These are phyloP conservation scores for Escarpia spicata DNA, from an alignment of 2,888 invertebrate genomes.

Conservation along the genomic window DNA sequence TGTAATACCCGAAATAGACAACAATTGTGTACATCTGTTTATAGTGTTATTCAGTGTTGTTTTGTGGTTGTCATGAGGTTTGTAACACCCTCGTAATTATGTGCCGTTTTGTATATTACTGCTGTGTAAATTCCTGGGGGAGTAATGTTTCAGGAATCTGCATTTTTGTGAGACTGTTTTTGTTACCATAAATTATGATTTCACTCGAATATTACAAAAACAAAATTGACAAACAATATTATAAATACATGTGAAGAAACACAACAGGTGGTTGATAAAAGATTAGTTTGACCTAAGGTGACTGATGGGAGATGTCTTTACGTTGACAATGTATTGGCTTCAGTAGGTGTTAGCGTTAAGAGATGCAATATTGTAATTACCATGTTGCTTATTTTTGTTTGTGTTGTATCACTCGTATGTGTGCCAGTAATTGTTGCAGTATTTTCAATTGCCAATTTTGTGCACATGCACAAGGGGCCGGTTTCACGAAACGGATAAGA, in stretches of 20 bases:
- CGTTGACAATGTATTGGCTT: background rate
- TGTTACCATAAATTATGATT: too few relatives aligned
- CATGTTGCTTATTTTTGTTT: background rate
- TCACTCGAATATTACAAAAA: background rate
- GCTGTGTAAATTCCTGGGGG: background rate
- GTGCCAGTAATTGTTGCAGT: background rate
- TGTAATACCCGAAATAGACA: background rate
- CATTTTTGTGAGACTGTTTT: background rate
- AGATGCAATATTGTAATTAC: background rate
- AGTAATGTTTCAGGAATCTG: background rate
- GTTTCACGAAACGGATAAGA: too few relatives aligned
- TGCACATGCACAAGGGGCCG: too few relatives aligned
- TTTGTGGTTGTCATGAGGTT: background rate
- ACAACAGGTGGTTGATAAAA: background rate
- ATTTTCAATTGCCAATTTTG: background rate
- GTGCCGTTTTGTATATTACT: background rate
- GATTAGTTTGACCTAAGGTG: background rate
- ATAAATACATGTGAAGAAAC: background rate
- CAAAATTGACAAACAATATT: background rate
- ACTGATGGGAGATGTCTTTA: background rate
- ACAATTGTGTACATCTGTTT: background rate
- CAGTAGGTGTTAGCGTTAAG: background rate
- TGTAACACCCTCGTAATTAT: background rate
- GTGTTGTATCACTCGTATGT: background rate
- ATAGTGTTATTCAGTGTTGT: background rate